A percentile compares a stretch with the other conserved stretches of the same genome.
phyloP scores from a whole-genome alignment of 2,797 vertebrate species.

The Muraenolepis orangiensis region DNA sequence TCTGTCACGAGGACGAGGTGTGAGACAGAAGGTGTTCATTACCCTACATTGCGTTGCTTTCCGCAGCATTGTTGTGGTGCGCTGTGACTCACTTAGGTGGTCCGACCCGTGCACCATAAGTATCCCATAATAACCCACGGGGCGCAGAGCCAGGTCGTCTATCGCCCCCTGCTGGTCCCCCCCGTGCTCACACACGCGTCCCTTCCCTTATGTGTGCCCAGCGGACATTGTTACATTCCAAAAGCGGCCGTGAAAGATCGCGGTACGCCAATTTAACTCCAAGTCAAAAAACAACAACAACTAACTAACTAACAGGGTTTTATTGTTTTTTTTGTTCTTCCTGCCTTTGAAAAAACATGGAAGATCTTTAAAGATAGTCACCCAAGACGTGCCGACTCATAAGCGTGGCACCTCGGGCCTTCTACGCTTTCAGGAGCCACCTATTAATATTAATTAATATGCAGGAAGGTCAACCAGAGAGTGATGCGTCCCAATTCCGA shows the following conservation, averaged over 20 bases:
- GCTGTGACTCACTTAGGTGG: constrained; percentile 65
- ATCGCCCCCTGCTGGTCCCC: constrained; percentile 41
- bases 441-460: too few species aligned
- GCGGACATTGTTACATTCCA: constrained; percentile 57
- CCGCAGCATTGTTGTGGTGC: constrained; percentile 52
- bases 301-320: constrained; percentile 56
- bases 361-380: not conserved
- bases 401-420: constrained; percentile 43
- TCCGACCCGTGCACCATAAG: constrained; percentile 47
- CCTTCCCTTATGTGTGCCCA: constrained; percentile 36
- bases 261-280: constrained; percentile 18
- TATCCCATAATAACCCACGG: constrained; percentile 58
- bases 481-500: constrained; percentile 46
- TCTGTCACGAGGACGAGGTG: constrained; percentile 49
- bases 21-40: constrained; percentile 59
- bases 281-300: too few species aligned
- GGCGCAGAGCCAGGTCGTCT: constrained; percentile 34
- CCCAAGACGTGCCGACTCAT: not conserved
- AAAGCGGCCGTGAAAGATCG: constrained; percentile 53
- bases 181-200: constrained; percentile 36
- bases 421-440: constrained; percentile 41
- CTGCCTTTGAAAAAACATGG: constrained; percentile 32
- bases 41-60: too few species aligned
- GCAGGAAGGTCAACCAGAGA: constrained; percentile 65
- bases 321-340: constrained; percentile 41